A percentile compares a stretch with the other conserved stretches of the same genome.
Conservation (phyloP, 1,140 invertebrate genomes). For the Heliconius hermathena region DNA sequence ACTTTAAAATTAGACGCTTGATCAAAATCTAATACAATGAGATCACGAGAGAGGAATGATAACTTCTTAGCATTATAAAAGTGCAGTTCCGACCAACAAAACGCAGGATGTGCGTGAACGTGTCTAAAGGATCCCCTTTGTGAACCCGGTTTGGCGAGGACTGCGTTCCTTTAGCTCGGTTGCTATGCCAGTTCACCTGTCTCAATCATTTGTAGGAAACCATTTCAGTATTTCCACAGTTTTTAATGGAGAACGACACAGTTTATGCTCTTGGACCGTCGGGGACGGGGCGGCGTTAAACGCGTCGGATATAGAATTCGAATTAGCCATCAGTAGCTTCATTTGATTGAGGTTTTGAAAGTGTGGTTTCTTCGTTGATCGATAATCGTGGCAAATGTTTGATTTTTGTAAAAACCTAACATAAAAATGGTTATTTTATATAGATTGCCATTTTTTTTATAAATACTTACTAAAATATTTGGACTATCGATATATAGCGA, state of each 20-base stretch:
- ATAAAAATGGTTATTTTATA: background rate
- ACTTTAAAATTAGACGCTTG: conserved; percentile 67
- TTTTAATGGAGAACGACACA: conserved; percentile 13
- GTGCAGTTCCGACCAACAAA: conserved; percentile 59
- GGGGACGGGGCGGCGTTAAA: conserved; percentile 56
- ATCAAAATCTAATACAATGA: conserved; percentile 56
- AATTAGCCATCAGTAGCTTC: conserved; percentile 65
- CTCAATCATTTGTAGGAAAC: conserved; percentile 43
- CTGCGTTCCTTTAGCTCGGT: conserved; percentile 53
- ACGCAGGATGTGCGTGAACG: conserved; percentile 61
- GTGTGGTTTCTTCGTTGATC: conserved; percentile 61
- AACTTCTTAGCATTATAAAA: conserved; percentile 77
- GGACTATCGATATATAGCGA: background rate
- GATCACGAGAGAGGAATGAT: conserved; percentile 58
- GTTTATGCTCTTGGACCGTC: conserved; percentile 36
- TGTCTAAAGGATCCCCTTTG: conserved; percentile 59
- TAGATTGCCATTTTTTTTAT: too few relatives aligned
- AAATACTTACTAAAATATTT: background rate
- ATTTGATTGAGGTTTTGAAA: conserved; percentile 54
- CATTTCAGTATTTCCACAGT: conserved; percentile 8
- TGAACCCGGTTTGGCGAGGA: conserved; percentile 44
- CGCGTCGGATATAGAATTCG: conserved; percentile 73
- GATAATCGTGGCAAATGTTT: conserved; percentile 51
- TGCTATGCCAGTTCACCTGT: conserved; percentile 70
- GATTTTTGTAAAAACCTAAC: background rate